These are phyloP conservation scores for Scortum barcoo DNA, from an alignment of 2,113 vertebrate genomes.

Conservation along the genomic window DNA sequence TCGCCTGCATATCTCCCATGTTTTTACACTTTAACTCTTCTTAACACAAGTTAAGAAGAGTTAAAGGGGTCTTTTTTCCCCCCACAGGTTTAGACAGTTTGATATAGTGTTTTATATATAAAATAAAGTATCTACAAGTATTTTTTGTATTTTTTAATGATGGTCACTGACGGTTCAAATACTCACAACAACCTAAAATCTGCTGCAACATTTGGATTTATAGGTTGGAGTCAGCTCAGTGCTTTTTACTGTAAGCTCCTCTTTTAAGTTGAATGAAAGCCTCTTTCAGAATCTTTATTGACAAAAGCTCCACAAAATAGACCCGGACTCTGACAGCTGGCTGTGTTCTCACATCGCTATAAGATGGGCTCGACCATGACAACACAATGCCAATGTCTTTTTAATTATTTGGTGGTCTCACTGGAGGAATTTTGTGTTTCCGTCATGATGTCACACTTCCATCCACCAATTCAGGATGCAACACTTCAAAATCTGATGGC, in stretches of 20 bases:
- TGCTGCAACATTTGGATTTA: not conserved
- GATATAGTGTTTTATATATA: no score
- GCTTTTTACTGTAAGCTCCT: not conserved
- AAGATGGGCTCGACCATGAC: not conserved
- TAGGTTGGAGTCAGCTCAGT: not conserved
- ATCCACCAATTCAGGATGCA: not conserved
- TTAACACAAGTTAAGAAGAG: constrained; percentile 11
- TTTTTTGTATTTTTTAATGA: not conserved
- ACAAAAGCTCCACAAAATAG: not conserved
- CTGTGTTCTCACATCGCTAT: not conserved
- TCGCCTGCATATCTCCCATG: not conserved
- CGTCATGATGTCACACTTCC: not conserved
- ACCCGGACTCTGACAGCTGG: not conserved
- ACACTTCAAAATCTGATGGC: not conserved
- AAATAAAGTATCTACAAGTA: not conserved
- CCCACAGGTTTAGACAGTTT: not conserved
- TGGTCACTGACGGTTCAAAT: not conserved
- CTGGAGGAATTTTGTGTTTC: no score
- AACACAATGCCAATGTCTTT: not conserved
- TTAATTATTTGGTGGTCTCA: not conserved
- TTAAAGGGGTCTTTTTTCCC: no score
- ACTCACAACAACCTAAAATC: constrained; percentile 9
- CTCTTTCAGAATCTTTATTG: not conserved
- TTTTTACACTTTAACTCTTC: constrained; percentile 29
- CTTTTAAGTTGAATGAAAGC: not conserved